Percentiles rank a stretch among this genome's conserved stretches.
Conservation (phyloP, 2,113 vertebrate species). For the Okapia johnstoni region DNA sequence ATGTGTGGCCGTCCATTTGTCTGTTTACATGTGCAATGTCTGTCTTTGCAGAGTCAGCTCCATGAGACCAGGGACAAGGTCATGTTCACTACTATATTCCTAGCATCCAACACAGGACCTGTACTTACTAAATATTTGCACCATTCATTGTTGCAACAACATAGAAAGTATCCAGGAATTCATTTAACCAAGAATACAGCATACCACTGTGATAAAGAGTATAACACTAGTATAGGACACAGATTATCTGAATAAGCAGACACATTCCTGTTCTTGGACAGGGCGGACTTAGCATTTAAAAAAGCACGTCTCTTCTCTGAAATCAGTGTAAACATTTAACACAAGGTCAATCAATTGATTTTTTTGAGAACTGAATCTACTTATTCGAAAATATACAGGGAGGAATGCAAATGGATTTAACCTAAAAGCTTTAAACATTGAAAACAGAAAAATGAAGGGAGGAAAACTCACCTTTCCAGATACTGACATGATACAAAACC, state of each 20-base stretch:
- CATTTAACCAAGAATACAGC: background rate
- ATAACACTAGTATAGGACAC: background rate
- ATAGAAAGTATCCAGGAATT: background rate
- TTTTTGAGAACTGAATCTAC: background rate
- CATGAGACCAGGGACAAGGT: background rate
- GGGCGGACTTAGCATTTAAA: background rate
- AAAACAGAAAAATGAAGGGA: background rate
- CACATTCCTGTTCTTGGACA: background rate
- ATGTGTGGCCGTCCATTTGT: background rate
- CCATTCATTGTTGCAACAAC: background rate
- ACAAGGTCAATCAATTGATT: background rate
- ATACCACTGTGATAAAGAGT: background rate
- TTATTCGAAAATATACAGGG: background rate
- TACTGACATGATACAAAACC: background rate
- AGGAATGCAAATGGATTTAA: background rate
- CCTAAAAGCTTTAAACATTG: background rate
- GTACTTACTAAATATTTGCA: background rate
- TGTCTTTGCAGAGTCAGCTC: background rate
- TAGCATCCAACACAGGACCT: background rate
- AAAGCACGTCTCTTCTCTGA: background rate
- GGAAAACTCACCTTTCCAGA: background rate
- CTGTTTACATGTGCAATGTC: background rate
- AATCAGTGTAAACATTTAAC: constrained; percentile 11
- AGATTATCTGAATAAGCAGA: background rate
- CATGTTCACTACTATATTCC: background rate